These are phyloP conservation scores for Ciconia stormi DNA, from an alignment of 2,113 vertebrate species.

Conservation along the genomic window DNA sequence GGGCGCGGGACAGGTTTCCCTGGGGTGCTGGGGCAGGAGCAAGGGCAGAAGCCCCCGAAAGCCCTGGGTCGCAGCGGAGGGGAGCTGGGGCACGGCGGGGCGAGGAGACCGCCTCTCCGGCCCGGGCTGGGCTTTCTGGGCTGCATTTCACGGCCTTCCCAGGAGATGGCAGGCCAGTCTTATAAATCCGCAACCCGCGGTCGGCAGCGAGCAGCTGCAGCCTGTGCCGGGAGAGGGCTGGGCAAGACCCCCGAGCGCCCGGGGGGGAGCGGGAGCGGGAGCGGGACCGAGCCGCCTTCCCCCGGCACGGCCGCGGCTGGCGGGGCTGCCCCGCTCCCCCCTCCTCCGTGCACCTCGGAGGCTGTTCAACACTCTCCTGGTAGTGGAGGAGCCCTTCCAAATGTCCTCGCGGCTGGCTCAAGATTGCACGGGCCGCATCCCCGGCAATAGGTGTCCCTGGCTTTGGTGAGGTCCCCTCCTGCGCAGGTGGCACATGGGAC, in stretches of 20 bases:
- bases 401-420: accelerated
- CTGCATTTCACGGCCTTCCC: not conserved
- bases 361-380: too few species aligned
- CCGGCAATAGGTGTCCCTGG: accelerated
- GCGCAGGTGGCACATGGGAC: not conserved
- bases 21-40: not conserved
- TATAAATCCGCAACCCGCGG: not conserved
- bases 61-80: not conserved
- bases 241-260: accelerated
- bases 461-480: not conserved
- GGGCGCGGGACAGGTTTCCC: not conserved
- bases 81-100: not conserved
- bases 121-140: not conserved
- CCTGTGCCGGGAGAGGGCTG: not conserved
- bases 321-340: not conserved
- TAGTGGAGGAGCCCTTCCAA: not conserved
- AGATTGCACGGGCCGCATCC: accelerated
- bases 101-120: accelerated
- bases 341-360: too few species aligned
- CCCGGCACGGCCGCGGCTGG: not conserved
- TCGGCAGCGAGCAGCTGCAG: not conserved
- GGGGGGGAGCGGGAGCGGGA: not conserved
- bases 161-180: constrained; percentile 21
- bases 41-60: not conserved
- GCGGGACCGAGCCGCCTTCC: not conserved